Evolutionary conservation across 2,113 vertebrate species (phyloP).

Genomic region (Lanius ludovicianus): DNA sequence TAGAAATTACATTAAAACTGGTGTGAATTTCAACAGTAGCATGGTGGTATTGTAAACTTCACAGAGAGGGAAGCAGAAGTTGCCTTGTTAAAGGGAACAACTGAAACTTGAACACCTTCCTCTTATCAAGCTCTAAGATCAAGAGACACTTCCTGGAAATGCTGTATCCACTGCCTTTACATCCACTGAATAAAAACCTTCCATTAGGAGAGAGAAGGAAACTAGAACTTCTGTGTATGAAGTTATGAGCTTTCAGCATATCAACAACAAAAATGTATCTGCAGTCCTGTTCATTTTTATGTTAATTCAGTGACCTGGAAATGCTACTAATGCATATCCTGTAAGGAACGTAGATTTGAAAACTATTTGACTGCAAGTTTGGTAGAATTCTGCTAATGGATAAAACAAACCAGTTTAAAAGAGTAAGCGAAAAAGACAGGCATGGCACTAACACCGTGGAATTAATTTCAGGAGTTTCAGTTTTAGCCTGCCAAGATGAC

Average conservation of each 20-base stretch:
- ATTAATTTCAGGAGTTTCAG: background rate
- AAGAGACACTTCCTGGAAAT: background rate
- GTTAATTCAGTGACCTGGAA: background rate
- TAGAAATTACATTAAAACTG: background rate
- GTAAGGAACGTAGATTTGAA: background rate
- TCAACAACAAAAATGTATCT: background rate
- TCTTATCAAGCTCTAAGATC: background rate
- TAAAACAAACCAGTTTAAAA: background rate
- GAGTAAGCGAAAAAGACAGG: background rate
- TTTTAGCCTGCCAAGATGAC: background rate
- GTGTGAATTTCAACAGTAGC: background rate
- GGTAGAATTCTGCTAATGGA: background rate
- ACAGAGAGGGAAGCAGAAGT: accelerated
- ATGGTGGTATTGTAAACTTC: background rate
- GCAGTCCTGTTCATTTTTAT: background rate
- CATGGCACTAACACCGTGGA: background rate
- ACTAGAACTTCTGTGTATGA: background rate
- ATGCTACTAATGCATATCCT: background rate
- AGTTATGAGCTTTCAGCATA: background rate
- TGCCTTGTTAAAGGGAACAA: background rate
- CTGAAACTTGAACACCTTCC: background rate
- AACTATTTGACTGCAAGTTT: background rate
- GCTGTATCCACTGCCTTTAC: background rate
- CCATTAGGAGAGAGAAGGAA: background rate
- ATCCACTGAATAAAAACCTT: background rate